These are phyloP conservation scores for Radopholus similis DNA, from an alignment of 1,140 invertebrate species.

Conservation along the genomic window DNA sequence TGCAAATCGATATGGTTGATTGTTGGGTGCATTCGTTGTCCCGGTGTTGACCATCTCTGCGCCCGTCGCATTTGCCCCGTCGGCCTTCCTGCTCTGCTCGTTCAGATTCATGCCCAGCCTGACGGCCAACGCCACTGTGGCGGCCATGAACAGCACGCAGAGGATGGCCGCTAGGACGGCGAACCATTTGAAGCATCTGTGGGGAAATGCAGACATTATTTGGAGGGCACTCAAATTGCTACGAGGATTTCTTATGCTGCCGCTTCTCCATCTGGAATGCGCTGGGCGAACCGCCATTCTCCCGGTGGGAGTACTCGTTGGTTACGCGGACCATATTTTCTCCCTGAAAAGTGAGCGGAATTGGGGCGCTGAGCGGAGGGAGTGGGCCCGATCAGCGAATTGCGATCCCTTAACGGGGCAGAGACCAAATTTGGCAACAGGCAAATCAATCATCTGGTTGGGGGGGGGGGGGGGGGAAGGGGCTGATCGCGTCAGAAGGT, in stretches of 20 bases:
- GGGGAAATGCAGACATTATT: not conserved
- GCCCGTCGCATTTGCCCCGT: not conserved
- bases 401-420: too few relatives aligned
- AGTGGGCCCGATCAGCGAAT: too few relatives aligned
- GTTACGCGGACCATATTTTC: constrained; percentile 27
- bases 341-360: too few relatives aligned
- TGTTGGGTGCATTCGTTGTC: not conserved
- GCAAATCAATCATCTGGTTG: too few relatives aligned
- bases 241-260: constrained; percentile 23
- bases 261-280: constrained; percentile 54
- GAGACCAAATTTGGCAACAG: too few relatives aligned
- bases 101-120: constrained; percentile 44
- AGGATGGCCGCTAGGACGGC: constrained; percentile 45
- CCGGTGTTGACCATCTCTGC: not conserved
- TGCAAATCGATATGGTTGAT: too few relatives aligned
- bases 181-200: constrained; percentile 50
- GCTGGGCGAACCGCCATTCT: constrained; percentile 52
- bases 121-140: constrained; percentile 46
- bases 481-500: too few relatives aligned
- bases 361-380: too few relatives aligned
- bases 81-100: constrained; percentile 1
- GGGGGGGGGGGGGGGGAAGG: too few relatives aligned
- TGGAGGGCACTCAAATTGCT: not conserved
- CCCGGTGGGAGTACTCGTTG: constrained; percentile 35
- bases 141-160: constrained; percentile 50